phyloP scores from a whole-genome alignment of 2,888 invertebrate genomes.

The Hermaeophaga mercurialis region DNA sequence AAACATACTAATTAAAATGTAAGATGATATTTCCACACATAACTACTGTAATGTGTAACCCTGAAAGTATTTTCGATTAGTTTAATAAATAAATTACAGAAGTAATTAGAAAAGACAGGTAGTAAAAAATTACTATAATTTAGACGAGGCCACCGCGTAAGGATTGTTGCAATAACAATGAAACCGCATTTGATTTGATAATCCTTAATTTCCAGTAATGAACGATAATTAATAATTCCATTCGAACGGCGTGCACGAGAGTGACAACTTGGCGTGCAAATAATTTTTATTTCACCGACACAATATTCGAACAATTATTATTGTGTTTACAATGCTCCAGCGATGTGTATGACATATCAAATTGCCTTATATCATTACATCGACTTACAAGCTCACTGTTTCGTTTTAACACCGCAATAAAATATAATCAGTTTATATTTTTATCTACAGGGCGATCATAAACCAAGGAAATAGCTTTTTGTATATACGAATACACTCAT shows the following conservation, averaged over 20 bases:
- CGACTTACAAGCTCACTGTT: conserved; percentile 35
- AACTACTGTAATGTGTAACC: too few relatives aligned
- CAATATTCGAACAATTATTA: conserved; percentile 37
- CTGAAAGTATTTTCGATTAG: too few relatives aligned
- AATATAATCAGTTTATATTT: conserved; percentile 25
- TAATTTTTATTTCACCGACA: conserved; percentile 35
- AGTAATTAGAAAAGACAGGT: neutral
- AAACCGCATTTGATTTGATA: conserved; percentile 21
- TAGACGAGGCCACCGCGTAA: neutral
- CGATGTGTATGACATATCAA: conserved; percentile 37
- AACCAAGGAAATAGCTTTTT: too few relatives aligned
- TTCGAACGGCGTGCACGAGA: conserved; percentile 23
- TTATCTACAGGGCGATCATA: conserved; percentile 4
- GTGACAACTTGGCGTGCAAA: conserved; percentile 35
- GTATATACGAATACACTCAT: too few relatives aligned
- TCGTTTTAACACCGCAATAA: conserved; percentile 30
- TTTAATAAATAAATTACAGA: neutral
- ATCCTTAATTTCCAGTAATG: conserved; percentile 25
- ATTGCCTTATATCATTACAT: conserved; percentile 37
- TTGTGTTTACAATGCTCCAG: conserved; percentile 37
- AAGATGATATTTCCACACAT: too few relatives aligned
- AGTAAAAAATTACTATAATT: conserved; percentile 4
- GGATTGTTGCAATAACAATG: neutral
- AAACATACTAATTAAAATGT: too few relatives aligned
- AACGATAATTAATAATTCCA: conserved; percentile 31